A percentile compares a stretch with the other conserved stretches of the same genome.
These are phyloP conservation scores for Odontomyia ornata DNA, from an alignment of 2,888 invertebrate species.

Conservation along the genomic window DNA sequence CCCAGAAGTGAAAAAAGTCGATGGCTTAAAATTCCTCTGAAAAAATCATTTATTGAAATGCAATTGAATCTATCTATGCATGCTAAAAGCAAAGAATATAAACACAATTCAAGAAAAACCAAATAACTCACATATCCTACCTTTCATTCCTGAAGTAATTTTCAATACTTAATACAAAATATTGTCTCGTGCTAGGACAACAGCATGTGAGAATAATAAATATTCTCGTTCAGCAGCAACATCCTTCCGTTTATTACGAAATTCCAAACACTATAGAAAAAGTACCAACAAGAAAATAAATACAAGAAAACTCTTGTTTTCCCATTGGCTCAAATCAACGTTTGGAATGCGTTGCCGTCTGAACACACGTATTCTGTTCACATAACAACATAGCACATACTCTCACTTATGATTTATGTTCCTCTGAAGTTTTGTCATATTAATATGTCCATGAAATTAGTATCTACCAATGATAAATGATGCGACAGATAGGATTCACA, in stretches of 20 bases:
- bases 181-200: not conserved
- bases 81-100: too few species aligned
- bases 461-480: constrained; percentile 38
- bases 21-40: too few species aligned
- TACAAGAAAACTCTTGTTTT: not conserved
- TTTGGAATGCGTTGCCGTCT: not conserved
- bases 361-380: not conserved
- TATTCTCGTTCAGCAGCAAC: not conserved
- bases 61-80: too few species aligned
- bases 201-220: not conserved
- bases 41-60: too few species aligned
- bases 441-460: constrained; percentile 39
- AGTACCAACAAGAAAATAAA: not conserved
- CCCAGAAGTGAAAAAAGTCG: too few species aligned
- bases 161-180: too few species aligned
- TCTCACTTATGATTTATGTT: constrained; percentile 26
- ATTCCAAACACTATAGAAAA: not conserved
- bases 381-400: not conserved
- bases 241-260: constrained; percentile 9
- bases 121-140: too few species aligned
- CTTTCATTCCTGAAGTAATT: too few species aligned
- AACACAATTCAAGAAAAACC: too few species aligned
- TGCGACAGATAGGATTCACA: constrained; percentile 36
- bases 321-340: not conserved
- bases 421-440: constrained; percentile 35